Conservation (phyloP, 2,797 vertebrate species). For the Tokudaia tokunoshimensis region DNA sequence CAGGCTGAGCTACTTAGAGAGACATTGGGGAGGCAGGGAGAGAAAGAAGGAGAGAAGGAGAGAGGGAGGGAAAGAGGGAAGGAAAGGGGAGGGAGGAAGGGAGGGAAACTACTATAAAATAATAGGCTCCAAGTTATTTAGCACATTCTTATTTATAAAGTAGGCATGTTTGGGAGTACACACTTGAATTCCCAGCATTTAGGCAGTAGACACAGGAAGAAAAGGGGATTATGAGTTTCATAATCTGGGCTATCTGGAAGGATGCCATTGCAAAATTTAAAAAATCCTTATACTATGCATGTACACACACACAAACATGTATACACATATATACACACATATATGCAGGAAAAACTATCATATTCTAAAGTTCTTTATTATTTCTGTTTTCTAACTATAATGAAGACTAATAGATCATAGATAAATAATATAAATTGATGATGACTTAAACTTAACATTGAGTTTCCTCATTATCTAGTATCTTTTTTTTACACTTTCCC, state of each 20-base stretch:
- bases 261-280: neutral
- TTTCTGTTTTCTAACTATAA: conserved; percentile 15
- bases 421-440: neutral
- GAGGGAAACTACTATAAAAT: neutral
- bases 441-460: conserved; percentile 30
- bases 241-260: neutral
- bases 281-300: neutral
- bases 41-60: neutral
- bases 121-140: neutral
- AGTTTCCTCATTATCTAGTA: conserved; percentile 7
- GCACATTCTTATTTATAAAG: conserved; percentile 4
- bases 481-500: conserved; percentile 4
- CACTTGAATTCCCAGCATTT: neutral
- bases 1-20: neutral
- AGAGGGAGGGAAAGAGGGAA: neutral
- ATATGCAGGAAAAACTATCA: neutral
- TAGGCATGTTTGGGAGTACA: neutral
- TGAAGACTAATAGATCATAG: neutral
- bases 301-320: neutral
- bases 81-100: neutral
- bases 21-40: neutral
- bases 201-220: neutral
- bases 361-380: conserved; percentile 52
- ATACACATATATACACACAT: neutral
- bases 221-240: neutral